Evolutionary conservation across 2,113 vertebrate species (phyloP), one percentile per base, ranked within the genome.

Genomic region (Corythaixoides concolor): DNA sequence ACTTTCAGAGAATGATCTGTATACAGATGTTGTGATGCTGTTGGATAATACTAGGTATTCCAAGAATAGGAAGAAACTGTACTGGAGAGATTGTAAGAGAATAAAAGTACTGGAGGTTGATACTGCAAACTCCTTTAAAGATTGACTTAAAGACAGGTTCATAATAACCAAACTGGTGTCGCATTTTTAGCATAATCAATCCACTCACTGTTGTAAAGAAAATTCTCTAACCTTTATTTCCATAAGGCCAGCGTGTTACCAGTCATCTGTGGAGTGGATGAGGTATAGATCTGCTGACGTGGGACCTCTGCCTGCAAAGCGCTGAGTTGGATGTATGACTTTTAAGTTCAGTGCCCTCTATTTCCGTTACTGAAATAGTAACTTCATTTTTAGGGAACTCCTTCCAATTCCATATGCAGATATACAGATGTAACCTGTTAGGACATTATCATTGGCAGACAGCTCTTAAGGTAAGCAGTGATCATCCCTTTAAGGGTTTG

Each of bases 311-410:
- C 47, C 47, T 58, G 58, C 73, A 12, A 50, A 66, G 56, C 41
- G 35, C 27, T 73, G 55, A 58, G 59, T 41, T 69, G 50, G 23
- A 8, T 24, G 53, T 58, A 17, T 37, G 70, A 27, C 15, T 89
- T 55, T 0, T 21, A 1, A 9, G 18, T 60, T 74, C 1, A 0
- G 2, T 41, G 39, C 45, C 11, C 11, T 78, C 23, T 64, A 3
- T 68, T 76, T 58, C 49, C 82, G 47, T 37, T 53, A 15, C 28
- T 81, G n/a, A 53, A 72, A 17, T 13, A 47, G 12, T 74, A 70
- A 74, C 21, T 52, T 74, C 41, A 43, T 43, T 43, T 78, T 64
- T 74, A 78, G 66, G 43, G 18, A 63, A 33, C 21, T 78, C 12
- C 13, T 24, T 7, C 60, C 26, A 70, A 0, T 69, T 68, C 45